A percentile compares a stretch with the other conserved stretches of the same genome.
phyloP scores from a whole-genome alignment of 2,888 invertebrate genomes.

The Opisthograptis luteolata region DNA sequence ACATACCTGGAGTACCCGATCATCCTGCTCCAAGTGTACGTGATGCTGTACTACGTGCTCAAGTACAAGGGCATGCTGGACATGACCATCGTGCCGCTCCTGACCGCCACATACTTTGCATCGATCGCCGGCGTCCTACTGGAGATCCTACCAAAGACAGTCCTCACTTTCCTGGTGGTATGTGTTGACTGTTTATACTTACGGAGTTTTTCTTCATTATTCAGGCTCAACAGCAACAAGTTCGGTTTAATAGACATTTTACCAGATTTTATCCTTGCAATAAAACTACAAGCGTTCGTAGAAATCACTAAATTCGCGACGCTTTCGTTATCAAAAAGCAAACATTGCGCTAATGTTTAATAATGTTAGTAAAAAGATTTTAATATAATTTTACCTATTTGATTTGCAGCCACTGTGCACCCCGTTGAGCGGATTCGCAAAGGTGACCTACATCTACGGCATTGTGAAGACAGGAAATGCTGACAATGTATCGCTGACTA shows the following conservation, averaged over 20 bases:
- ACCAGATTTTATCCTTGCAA: no score
- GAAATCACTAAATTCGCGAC: no score
- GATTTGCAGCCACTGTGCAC: conserved; percentile 87
- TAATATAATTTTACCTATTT: no score
- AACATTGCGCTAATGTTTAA: no score
- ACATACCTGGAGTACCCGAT: conserved; percentile 94
- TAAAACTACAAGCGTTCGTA: no score
- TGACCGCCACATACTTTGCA: conserved; percentile 58
- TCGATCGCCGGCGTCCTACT: conserved; percentile 52
- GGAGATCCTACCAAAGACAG: conserved; percentile 68
- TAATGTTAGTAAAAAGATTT: no score
- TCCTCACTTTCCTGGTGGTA: conserved; percentile 87
- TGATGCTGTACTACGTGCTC: conserved; percentile 88
- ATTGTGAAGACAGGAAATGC: conserved; percentile 89
- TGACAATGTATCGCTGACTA: conserved; percentile 90
- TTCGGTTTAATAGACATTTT: no score
- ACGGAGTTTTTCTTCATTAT: no score
- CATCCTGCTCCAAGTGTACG: conserved; percentile 89
- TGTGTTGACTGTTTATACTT: conserved; percentile 51
- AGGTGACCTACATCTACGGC: conserved; percentile 90
- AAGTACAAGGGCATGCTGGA: conserved; percentile 86
- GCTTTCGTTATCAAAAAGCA: no score
- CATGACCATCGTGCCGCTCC: conserved; percentile 53
- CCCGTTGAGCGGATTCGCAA: conserved; percentile 93
- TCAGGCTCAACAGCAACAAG: no score